These are phyloP conservation scores for Holacanthella duospinosa DNA, from an alignment of 2,888 invertebrate species.

Conservation along the genomic window DNA sequence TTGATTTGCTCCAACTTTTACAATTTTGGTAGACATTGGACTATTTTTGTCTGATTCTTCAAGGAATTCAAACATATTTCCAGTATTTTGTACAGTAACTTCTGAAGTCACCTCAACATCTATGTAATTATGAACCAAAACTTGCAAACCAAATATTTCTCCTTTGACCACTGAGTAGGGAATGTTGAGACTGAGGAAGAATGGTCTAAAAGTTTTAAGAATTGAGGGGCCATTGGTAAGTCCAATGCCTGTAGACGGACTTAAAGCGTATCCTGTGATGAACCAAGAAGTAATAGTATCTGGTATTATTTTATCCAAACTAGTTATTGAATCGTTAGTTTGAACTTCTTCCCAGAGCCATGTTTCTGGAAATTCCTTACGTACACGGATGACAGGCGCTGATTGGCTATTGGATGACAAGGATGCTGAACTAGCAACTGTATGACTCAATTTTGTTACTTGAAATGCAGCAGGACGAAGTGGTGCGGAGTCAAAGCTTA, in stretches of 20 bases:
- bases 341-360: slow-evolving; percentile 39
- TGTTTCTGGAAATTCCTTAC: slow-evolving; percentile 40
- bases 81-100: slow-evolving; percentile 15
- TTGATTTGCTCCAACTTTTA: background rate
- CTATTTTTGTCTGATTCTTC: background rate
- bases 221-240: slow-evolving; percentile 38
- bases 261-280: slow-evolving; percentile 52
- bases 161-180: slow-evolving; percentile 80
- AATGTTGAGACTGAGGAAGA: slow-evolving; percentile 72
- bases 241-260: slow-evolving; percentile 16
- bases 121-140: slow-evolving; percentile 72
- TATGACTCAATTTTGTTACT: background rate
- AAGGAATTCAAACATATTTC: slow-evolving; percentile 9
- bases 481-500: background rate
- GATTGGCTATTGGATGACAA: background rate
- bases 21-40: background rate
- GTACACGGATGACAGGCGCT: slow-evolving; percentile 4
- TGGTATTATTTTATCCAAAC: slow-evolving; percentile 14
- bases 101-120: slow-evolving; percentile 6
- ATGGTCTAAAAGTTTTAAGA: slow-evolving; percentile 66
- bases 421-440: background rate
- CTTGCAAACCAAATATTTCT: slow-evolving; percentile 76
- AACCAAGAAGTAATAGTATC: slow-evolving; percentile 26
- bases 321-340: background rate
- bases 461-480: too few relatives aligned